Conservation (phyloP, 2,113 vertebrate species). For the Tauraco erythrolophus region DNA sequence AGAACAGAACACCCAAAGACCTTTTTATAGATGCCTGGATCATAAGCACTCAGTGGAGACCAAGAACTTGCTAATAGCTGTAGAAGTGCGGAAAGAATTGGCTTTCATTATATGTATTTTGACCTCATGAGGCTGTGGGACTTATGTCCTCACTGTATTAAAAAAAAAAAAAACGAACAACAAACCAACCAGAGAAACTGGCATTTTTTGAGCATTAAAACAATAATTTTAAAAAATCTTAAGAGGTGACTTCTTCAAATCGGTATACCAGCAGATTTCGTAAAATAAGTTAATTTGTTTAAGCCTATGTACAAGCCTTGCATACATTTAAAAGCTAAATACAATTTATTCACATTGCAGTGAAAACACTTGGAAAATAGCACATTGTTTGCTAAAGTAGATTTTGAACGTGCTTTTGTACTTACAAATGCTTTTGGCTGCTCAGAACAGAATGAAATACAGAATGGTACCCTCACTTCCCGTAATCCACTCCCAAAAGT, state of each 20-base stretch:
- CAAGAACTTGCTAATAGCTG: neutral
- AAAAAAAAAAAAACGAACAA: neutral
- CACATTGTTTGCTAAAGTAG: neutral
- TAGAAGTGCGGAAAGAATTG: neutral
- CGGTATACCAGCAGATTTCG: neutral
- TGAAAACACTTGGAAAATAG: neutral
- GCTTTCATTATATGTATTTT: neutral
- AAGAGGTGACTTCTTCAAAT: neutral
- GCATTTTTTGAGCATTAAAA: neutral
- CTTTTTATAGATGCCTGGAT: neutral
- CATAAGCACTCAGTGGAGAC: neutral
- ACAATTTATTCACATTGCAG: neutral
- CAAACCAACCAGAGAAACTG: neutral
- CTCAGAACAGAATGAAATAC: neutral
- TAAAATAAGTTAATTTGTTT: neutral
- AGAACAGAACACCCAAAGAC: neutral
- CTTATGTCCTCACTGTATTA: neutral
- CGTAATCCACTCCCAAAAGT: neutral
- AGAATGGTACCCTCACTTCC: neutral
- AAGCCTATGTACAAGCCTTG: neutral
- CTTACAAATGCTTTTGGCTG: neutral
- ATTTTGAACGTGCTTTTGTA: neutral
- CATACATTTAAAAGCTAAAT: neutral
- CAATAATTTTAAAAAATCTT: neutral
- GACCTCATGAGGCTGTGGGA: neutral